These are phyloP conservation scores for Molothrus ater DNA, from an alignment of 2,797 vertebrate species.

Conservation along the genomic window DNA sequence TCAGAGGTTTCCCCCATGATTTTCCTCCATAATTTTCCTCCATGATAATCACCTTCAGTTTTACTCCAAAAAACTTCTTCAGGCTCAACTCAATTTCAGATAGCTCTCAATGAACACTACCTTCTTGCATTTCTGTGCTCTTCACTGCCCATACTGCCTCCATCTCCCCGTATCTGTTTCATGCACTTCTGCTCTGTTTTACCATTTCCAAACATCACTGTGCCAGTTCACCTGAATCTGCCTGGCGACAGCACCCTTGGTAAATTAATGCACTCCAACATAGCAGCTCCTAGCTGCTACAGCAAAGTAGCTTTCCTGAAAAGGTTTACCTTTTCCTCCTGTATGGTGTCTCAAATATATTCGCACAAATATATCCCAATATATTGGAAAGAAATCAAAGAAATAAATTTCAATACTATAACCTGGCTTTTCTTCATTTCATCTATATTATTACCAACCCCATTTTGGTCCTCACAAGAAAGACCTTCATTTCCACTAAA, in stretches of 20 bases:
- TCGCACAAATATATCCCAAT: not conserved
- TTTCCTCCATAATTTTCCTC: not conserved
- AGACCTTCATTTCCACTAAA: not conserved
- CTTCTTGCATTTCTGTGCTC: not conserved
- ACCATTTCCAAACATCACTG: not conserved
- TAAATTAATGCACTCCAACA: not conserved
- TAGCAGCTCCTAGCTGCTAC: not conserved
- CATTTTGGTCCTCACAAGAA: not conserved
- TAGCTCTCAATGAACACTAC: not conserved
- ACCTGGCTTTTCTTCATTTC: not conserved
- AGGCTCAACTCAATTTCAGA: not conserved
- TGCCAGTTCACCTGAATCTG: not conserved
- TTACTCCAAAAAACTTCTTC: not conserved
- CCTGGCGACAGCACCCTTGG: not conserved
- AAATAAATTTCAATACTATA: not conserved
- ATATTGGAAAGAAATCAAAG: not conserved
- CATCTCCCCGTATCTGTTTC: not conserved
- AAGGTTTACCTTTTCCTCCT: not conserved
- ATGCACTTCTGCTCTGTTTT: not conserved
- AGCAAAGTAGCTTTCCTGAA: not conserved
- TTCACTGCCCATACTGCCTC: not conserved
- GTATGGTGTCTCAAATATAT: not conserved
- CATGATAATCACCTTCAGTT: not conserved
- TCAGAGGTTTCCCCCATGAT: not conserved
- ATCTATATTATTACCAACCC: not conserved